A percentile compares a stretch with the other conserved stretches of the same genome.
phyloP scores from a whole-genome alignment of 2,888 invertebrate species.

The Parasteatoda lunata region DNA sequence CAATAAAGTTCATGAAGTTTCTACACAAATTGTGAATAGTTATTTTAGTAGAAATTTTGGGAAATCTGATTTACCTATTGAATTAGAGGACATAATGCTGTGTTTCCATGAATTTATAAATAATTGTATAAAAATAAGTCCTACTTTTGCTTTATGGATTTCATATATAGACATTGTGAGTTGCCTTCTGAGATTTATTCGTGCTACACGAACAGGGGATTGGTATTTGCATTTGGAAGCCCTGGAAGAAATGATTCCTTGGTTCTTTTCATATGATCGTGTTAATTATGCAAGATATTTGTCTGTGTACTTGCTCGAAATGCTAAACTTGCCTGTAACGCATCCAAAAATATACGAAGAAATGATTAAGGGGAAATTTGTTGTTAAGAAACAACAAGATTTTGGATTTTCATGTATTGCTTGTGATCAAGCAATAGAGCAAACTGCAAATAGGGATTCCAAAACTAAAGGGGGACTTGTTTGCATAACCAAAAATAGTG shows the following conservation, averaged over 20 bases:
- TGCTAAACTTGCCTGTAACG: background rate
- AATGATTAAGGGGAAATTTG: background rate
- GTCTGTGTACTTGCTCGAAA: background rate
- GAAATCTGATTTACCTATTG: background rate
- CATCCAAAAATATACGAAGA: background rate
- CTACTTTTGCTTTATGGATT: no score
- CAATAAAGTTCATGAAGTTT: no score
- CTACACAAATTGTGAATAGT: background rate
- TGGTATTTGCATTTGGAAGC: no score
- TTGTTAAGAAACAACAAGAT: background rate
- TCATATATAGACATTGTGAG: no score
- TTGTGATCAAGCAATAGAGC: background rate
- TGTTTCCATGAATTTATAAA: no score
- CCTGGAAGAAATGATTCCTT: no score
- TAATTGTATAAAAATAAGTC: no score
- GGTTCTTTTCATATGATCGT: no score
- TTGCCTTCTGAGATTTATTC: no score
- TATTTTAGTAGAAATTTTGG: background rate
- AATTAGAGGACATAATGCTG: background rate
- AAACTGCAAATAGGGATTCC: constrained; percentile 8
- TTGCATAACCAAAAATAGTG: background rate
- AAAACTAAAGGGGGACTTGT: constrained; percentile 12
- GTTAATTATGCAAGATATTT: background rate
- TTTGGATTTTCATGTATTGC: background rate
- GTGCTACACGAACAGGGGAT: no score